Evolutionary conservation across 2,888 invertebrate genomes (phyloP).

Genomic region (Cerastoderma edule): DNA sequence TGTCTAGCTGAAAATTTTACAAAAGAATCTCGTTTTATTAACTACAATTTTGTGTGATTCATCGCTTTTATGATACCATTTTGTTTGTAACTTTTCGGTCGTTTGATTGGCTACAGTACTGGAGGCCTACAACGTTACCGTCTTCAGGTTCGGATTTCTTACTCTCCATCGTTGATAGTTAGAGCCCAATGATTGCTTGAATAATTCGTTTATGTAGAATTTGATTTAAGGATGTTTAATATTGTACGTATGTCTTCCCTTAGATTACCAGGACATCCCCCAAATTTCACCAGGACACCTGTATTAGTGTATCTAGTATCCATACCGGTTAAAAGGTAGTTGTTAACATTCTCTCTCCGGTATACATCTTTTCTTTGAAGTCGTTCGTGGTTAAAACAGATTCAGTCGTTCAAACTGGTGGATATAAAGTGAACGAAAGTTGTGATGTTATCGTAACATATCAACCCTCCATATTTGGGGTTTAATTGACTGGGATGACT

Average conservation of each 20-base stretch:
- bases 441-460: slow-evolving; percentile 42
- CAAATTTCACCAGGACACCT: too few species aligned
- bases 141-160: too few species aligned
- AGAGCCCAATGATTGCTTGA: too few species aligned
- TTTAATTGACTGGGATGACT: slow-evolving; percentile 52
- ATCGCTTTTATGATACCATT: slow-evolving; percentile 55
- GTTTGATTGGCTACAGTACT: too few species aligned
- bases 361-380: slow-evolving; percentile 24
- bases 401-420: slow-evolving; percentile 10
- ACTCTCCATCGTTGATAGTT: too few species aligned
- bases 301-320: too few species aligned
- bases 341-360: slow-evolving; percentile 10
- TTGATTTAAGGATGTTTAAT: too few species aligned
- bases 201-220: too few species aligned
- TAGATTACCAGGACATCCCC: too few species aligned
- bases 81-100: slow-evolving; percentile 35
- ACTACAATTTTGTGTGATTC: slow-evolving; percentile 57
- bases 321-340: too few species aligned
- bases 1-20: slow-evolving; percentile 45
- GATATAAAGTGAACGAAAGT: slow-evolving; percentile 22
- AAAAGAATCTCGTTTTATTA: slow-evolving; percentile 50
- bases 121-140: too few species aligned
- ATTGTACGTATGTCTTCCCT: too few species aligned
- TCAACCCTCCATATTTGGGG: slow-evolving; percentile 43
- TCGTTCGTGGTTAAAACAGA: slow-evolving; percentile 11